These are phyloP conservation scores for Fulica atra DNA, from an alignment of 2,113 vertebrate species.

Conservation along the genomic window DNA sequence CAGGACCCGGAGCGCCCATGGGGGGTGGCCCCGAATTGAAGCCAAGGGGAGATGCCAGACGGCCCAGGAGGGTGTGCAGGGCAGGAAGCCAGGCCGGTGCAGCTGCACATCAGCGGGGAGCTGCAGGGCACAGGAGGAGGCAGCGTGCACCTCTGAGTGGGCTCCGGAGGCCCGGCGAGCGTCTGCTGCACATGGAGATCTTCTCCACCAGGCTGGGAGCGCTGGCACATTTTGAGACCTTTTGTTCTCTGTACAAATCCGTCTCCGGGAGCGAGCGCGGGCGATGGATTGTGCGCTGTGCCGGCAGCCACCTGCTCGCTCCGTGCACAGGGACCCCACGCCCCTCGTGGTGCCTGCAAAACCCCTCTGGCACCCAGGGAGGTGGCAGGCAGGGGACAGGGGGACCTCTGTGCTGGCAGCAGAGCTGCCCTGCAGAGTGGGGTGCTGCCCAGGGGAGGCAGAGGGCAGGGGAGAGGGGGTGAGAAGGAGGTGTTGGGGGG, in stretches of 20 bases:
- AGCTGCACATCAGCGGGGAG: background rate
- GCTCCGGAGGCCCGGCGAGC: rapidly evolving
- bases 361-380: rapidly evolving
- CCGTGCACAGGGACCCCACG: rapidly evolving
- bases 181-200: background rate
- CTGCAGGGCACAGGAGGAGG: background rate
- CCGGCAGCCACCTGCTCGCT: background rate
- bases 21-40: background rate
- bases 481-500: background rate
- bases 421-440: rapidly evolving
- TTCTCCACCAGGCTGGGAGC: background rate
- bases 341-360: rapidly evolving
- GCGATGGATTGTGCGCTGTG: background rate
- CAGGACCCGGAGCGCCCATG: background rate
- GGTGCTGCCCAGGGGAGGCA: background rate
- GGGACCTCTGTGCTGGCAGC: background rate
- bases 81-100: background rate
- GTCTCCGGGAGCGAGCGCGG: rapidly evolving
- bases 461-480: background rate
- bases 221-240: background rate
- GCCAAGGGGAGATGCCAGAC: background rate
- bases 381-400: background rate
- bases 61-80: rapidly evolving
- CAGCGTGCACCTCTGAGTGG: rapidly evolving
- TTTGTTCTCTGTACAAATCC: constrained; percentile 20